Conservation (phyloP, 2,113 vertebrate genomes). For the Petroica traversi region DNA sequence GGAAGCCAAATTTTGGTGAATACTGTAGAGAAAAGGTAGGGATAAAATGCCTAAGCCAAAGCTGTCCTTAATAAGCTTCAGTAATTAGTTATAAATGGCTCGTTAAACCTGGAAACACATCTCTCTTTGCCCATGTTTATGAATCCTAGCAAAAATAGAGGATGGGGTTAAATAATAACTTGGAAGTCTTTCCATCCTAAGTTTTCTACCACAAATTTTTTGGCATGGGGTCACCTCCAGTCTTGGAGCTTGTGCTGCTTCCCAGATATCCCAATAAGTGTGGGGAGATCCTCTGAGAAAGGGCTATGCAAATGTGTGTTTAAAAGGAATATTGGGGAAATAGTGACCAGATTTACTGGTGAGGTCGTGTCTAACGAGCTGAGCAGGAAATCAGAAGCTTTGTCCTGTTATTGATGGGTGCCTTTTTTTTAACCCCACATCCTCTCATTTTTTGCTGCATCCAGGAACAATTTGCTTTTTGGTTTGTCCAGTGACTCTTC, state of each 20-base stretch:
- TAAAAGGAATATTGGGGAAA: not conserved
- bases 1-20: conserved; percentile 74
- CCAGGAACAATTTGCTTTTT: conserved; percentile 7
- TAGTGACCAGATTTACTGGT: not conserved
- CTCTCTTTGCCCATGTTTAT: not conserved
- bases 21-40: conserved; percentile 70
- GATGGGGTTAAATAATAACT: conserved; percentile 6
- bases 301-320: not conserved
- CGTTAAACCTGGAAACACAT: conserved; percentile 45
- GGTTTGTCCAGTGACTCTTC: not conserved
- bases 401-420: conserved; percentile 22
- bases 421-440: not conserved
- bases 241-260: not conserved
- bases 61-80: conserved; percentile 67
- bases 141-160: not conserved
- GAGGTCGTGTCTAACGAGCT: not conserved
- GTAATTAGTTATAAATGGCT: conserved; percentile 70
- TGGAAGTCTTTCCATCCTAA: not conserved
- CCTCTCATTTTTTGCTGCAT: not conserved
- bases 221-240: too few species aligned
- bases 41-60: conserved; percentile 66
- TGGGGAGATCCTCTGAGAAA: not conserved
- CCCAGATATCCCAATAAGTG: accelerated
- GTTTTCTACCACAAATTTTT: not conserved
- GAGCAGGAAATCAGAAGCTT: conserved; percentile 19